phyloP scores from a whole-genome alignment of 2,797 vertebrate species.

The Bovichtus variegatus region DNA sequence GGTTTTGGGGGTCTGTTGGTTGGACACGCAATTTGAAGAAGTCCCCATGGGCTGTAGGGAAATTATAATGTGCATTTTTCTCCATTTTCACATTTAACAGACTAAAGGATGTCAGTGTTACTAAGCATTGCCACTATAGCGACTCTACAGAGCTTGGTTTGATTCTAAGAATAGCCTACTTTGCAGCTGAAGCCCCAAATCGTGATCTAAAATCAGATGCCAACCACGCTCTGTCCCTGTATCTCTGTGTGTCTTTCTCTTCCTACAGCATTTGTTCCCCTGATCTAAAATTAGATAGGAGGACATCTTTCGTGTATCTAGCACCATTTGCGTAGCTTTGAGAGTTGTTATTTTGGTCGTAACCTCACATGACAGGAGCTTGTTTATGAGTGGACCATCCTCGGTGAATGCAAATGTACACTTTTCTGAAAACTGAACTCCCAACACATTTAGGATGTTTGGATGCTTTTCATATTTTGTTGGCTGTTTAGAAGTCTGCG shows the following conservation, averaged over 20 bases:
- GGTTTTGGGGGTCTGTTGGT: neutral
- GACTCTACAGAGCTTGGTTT: neutral
- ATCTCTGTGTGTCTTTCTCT: conserved; percentile 9
- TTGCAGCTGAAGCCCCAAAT: neutral
- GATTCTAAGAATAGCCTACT: neutral
- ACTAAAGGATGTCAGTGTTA: neutral
- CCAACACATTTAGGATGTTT: conserved; percentile 45
- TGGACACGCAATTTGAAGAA: neutral
- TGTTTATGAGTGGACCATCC: conserved; percentile 32
- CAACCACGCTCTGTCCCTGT: conserved; percentile 2
- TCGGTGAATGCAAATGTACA: conserved; percentile 23
- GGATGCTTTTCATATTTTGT: conserved; percentile 68
- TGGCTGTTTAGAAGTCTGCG: conserved; percentile 64
- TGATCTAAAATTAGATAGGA: conserved; percentile 9
- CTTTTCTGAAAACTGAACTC: conserved; percentile 43
- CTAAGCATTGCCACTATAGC: neutral
- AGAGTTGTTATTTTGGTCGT: conserved; percentile 49
- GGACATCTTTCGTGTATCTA: neutral
- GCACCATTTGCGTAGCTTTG: conserved; percentile 20
- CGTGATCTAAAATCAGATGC: conserved; percentile 4
- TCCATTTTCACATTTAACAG: too few species aligned
- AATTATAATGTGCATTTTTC: neutral
- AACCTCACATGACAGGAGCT: conserved; percentile 24
- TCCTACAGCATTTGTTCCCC: neutral
- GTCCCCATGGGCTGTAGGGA: neutral